Evolutionary conservation across 2,113 vertebrate species (phyloP), one percentile per base, ranked within the genome.

Genomic region (Tiliqua scincoides): DNA sequence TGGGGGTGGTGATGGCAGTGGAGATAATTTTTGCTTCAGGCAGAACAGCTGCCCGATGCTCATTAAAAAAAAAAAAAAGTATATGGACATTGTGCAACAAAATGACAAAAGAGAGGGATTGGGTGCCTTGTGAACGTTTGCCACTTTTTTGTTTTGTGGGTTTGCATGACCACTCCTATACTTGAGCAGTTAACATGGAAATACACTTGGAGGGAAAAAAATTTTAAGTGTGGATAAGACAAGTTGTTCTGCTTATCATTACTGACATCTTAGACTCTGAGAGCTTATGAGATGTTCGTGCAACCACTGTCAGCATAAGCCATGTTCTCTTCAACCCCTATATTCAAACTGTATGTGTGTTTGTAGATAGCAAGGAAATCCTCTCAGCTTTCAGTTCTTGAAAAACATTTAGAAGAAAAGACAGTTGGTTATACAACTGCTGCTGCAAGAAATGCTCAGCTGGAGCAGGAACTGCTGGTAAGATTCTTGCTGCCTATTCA

Each of bases 371-470:
- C 96, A 94, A 98, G 97, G 94, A 99, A 98, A 93, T 96, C 95
- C 86, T 97, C 96, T 43, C 97, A 97, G 72, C 92, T 97, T 83
- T 93, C 96, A 57, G 93, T 95, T 1, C 91, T 99, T 91, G 97
- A 99, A 85, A 98, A 98, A 92, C 97, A 98, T 77, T n/a, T 99
- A 54, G 97, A 98, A 97, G 98, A 98, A 95, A 99, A 99, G 93
- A 96, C 94, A 59, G 85, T 94, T 71, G 97, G 97, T 77, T 98
- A 97, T 92, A 96, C 97, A 9, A 91, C 94, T 90, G 94, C 95
- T 90, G 96, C 96, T 59, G 94, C 97, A 91, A 98, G 95, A 93
- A 98, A 96, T 93, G 92, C 94, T 3, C 96, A 98, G 88, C 91
- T 99, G 92, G 98, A 99, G 92, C 96, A 97, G 81, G 96, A 98